Base-by-base conservation (phyloP, 2,113 vertebrate genomes). In the Macquaria australasica region DNA sequence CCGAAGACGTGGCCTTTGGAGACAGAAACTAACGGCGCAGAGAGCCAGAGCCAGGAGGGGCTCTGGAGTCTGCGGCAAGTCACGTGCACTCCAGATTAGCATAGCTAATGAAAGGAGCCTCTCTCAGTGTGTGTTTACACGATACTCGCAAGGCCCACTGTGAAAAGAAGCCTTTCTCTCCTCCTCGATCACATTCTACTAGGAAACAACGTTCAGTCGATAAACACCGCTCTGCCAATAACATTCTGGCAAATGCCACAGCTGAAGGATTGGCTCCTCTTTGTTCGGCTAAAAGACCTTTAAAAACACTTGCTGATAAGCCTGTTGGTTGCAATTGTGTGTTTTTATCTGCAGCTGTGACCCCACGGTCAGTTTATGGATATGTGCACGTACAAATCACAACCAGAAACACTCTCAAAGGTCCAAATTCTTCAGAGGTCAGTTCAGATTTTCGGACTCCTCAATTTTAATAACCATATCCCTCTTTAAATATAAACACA, bases 91-190 rank as follows among this genome's bases (percentile, higher is more conserved):
- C 70, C 81, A 85, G 91, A 94, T 95, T 95, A 92, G 93, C 94
- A 95, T 94, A 94, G 87, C 89, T 87, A 90, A 95, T 95, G 94
- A 95, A 95, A 93, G 89, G 88, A 88, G 88, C 89, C 94, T 93
- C 92, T 94, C 92, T 93, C 88, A 86, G 83, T 78, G 88, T 90
- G 88, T 90, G 90, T 93, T 95, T 92, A 92, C 89, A 89, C 50
- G 81, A 78, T 82, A 88, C 79, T 86, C 64, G 62, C 88, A 84
- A 91, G 81, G 73, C 62, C 80, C 21, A 34, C 81, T 81, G 77
- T 87, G 67, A 93, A 93, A 94, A 88, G 92, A 84, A 73, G 58
- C 81, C 85, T 90, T 93, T 94, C 87, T 91, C 89, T 90, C 68
- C 68, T 72, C 56, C 89, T 85, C 83, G 3, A 88, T 91, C 83